Evolutionary conservation across 1,140 invertebrate species (phyloP).

Genomic region (Phocides pigmalion): DNA sequence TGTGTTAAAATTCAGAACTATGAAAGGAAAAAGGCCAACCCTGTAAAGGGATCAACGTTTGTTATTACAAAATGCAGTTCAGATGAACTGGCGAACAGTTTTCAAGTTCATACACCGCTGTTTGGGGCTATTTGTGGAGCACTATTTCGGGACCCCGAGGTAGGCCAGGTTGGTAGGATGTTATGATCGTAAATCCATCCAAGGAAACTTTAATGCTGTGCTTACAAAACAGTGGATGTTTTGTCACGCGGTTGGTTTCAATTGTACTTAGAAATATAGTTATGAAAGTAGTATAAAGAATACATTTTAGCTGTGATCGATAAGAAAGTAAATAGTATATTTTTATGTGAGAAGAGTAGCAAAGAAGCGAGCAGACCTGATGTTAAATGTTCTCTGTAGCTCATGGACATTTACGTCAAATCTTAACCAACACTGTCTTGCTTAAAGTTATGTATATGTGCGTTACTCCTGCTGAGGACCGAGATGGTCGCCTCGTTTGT

Average conservation of each 20-base stretch:
- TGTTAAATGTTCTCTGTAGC: no score
- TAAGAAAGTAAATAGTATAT: no score
- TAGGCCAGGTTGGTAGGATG: constrained; percentile 45
- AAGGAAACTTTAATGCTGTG: constrained; percentile 14
- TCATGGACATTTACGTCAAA: no score
- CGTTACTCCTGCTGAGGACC: no score
- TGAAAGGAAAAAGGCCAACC: constrained; percentile 5
- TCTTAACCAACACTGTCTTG: no score
- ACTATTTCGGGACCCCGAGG: constrained; percentile 40
- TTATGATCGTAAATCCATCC: constrained; percentile 45
- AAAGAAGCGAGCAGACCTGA: no score
- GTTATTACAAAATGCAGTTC: constrained; percentile 24
- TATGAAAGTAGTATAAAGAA: not conserved
- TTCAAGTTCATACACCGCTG: constrained; percentile 42
- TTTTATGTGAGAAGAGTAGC: no score
- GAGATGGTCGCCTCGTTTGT: no score
- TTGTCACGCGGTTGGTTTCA: not conserved
- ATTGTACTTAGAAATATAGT: not conserved
- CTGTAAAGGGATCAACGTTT: constrained; percentile 33
- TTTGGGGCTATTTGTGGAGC: constrained; percentile 40
- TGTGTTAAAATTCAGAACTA: no score
- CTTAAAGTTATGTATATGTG: no score
- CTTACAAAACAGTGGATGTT: constrained; percentile 39
- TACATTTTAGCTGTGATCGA: no score
- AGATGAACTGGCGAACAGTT: constrained; percentile 36